phyloP scores from a whole-genome alignment of 2,888 invertebrate genomes.

The Theodoxus fluviatilis region DNA sequence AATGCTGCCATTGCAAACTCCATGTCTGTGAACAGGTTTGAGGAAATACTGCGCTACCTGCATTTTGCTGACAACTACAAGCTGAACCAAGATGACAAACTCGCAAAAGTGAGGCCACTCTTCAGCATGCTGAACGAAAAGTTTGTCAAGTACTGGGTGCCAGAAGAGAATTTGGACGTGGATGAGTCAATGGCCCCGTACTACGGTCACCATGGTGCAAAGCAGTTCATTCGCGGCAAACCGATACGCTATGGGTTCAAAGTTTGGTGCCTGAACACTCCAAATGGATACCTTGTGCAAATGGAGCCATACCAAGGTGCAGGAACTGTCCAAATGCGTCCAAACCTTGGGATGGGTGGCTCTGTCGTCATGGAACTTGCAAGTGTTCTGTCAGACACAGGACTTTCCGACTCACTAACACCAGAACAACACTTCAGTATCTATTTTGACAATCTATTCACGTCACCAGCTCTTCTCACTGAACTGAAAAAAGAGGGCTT shows the following conservation, averaged over 20 bases:
- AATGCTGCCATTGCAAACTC: slow-evolving; percentile 25
- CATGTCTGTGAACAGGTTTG: slow-evolving; percentile 31
- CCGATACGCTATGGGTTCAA: slow-evolving; percentile 43
- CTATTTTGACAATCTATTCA: too few relatives aligned
- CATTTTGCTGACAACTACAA: slow-evolving; percentile 31
- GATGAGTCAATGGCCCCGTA: slow-evolving; percentile 63
- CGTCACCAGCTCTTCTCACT: too few relatives aligned
- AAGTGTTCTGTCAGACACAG: too few relatives aligned
- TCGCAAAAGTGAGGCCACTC: slow-evolving; percentile 32
- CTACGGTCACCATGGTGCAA: slow-evolving; percentile 45
- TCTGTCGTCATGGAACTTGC: too few relatives aligned
- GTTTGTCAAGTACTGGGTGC: slow-evolving; percentile 24
- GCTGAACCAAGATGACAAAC: slow-evolving; percentile 31
- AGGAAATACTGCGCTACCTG: slow-evolving; percentile 31
- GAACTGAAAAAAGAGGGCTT: too few relatives aligned
- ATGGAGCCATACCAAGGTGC: slow-evolving; percentile 31
- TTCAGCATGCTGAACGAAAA: slow-evolving; percentile 27
- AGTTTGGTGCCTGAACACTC: slow-evolving; percentile 32
- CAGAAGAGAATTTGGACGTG: slow-evolving; percentile 33
- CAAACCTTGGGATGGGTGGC: too few relatives aligned
- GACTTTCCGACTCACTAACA: too few relatives aligned
- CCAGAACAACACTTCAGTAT: too few relatives aligned
- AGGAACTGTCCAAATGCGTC: too few relatives aligned
- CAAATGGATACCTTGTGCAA: slow-evolving; percentile 31
- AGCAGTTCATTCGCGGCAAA: slow-evolving; percentile 40